These are phyloP conservation scores for Cisticola juncidis DNA, from an alignment of 2,113 vertebrate species.

Conservation along the genomic window DNA sequence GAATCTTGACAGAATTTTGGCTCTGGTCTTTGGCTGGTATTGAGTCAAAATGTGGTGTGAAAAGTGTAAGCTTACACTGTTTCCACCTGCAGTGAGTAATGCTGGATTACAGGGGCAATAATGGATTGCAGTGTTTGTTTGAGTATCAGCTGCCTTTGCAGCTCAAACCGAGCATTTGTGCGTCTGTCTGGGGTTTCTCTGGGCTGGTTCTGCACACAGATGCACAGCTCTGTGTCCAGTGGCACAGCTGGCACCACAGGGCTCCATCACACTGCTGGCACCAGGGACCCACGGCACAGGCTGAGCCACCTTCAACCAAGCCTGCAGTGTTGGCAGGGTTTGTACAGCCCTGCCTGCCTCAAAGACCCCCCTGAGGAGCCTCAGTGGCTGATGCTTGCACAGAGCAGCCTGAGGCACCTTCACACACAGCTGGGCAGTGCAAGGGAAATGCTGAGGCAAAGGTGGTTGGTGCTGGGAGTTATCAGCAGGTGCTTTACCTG, in stretches of 20 bases:
- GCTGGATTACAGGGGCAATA: constrained; percentile 8
- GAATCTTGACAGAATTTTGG: constrained; percentile 52
- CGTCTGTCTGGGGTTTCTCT: background rate
- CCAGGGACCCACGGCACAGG: rapidly evolving
- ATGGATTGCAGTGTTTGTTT: background rate
- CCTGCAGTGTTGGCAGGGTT: background rate
- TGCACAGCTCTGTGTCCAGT: no score
- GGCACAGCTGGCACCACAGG: background rate
- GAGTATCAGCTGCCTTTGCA: background rate
- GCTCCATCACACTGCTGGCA: background rate
- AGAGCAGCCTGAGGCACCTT: background rate
- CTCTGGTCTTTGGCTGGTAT: constrained; percentile 59
- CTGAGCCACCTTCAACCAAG: background rate
- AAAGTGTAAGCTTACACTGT: constrained; percentile 2
- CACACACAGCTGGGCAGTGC: rapidly evolving
- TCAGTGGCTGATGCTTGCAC: background rate
- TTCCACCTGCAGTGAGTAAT: constrained; percentile 24
- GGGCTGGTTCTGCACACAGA: background rate
- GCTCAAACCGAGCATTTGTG: background rate
- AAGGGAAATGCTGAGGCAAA: background rate
- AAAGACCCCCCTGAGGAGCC: background rate
- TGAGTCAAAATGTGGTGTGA: constrained; percentile 40
- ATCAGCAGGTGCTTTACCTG: background rate
- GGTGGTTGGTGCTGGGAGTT: background rate
- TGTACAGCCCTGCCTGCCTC: background rate